phyloP scores from a whole-genome alignment of 1,140 invertebrate species.

The Drosophila fuyamai region DNA sequence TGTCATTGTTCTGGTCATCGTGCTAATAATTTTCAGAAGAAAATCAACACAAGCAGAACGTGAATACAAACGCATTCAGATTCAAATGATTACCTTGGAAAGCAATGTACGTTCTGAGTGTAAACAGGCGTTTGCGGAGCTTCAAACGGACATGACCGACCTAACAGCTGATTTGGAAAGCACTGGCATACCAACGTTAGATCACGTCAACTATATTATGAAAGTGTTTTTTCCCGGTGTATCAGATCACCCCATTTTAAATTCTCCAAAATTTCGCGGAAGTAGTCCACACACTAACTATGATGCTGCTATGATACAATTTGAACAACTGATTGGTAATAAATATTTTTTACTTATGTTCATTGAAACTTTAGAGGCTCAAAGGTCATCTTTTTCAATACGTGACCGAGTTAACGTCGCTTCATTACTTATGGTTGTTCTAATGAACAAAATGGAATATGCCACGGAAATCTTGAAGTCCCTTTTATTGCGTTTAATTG shows the following conservation, averaged over 20 bases:
- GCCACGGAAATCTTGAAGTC: conserved; percentile 96
- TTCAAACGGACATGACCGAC: conserved; percentile 99
- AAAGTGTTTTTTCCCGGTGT: conserved; percentile 99
- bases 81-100: conserved; percentile 99
- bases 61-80: conserved; percentile 98
- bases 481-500: conserved; percentile 93
- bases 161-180: conserved; percentile 97
- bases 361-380: conserved; percentile 96
- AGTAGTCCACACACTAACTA: conserved; percentile 93
- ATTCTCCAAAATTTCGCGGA: conserved; percentile 90
- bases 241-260: conserved; percentile 95
- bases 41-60: conserved; percentile 97
- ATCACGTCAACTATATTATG: conserved; percentile 98
- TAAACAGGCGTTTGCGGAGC: conserved; percentile 90
- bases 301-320: conserved; percentile 96
- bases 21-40: conserved; percentile 94
- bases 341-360: conserved; percentile 97
- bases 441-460: conserved; percentile 99
- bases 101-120: conserved; percentile 99
- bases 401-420: conserved; percentile 97
- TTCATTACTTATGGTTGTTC: conserved; percentile 95
- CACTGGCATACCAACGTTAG: conserved; percentile 97
- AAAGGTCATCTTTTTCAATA: conserved; percentile 95
- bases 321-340: conserved; percentile 96
- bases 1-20: conserved; percentile 93